These are phyloP conservation scores for Hypercompe scribonia DNA, from an alignment of 2,888 invertebrate species.

Conservation along the genomic window DNA sequence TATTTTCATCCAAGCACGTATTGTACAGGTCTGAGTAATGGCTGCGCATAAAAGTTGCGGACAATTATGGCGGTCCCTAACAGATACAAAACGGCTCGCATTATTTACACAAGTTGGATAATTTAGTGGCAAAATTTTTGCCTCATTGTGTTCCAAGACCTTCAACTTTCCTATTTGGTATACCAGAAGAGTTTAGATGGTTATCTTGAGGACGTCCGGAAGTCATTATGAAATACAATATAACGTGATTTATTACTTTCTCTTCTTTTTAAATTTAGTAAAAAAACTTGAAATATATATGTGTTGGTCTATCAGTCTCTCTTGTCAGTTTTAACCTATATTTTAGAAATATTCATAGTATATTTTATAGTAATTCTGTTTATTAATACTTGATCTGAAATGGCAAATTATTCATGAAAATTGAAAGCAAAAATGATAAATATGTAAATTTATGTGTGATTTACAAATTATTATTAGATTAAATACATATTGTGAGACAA, in stretches of 20 bases:
- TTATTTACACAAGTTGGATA: slow-evolving; percentile 57
- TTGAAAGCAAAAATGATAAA: too few species aligned
- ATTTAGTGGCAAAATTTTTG: slow-evolving; percentile 58
- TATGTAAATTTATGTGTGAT: too few species aligned
- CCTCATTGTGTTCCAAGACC: slow-evolving; percentile 37
- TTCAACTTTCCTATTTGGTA: slow-evolving; percentile 30
- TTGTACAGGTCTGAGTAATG: slow-evolving; percentile 45
- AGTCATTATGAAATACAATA: not conserved
- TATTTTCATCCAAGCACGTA: slow-evolving; percentile 30
- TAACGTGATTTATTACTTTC: not conserved
- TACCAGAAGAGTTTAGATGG: slow-evolving; percentile 30
- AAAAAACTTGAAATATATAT: too few species aligned
- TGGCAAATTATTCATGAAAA: too few species aligned
- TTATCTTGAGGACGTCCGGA: slow-evolving; percentile 16
- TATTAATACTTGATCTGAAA: too few species aligned
- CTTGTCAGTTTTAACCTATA: too few species aligned
- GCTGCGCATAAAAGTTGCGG: slow-evolving; percentile 42
- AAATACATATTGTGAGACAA: too few species aligned
- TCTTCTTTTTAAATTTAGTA: not conserved
- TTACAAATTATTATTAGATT: too few species aligned
- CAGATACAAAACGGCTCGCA: slow-evolving; percentile 59
- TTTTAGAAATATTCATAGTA: too few species aligned
- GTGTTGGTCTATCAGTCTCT: too few species aligned
- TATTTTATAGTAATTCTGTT: too few species aligned
- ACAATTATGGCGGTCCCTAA: slow-evolving; percentile 49